Evolutionary conservation across 2,888 invertebrate species (phyloP).

Genomic region (Celastrina argiolus): DNA sequence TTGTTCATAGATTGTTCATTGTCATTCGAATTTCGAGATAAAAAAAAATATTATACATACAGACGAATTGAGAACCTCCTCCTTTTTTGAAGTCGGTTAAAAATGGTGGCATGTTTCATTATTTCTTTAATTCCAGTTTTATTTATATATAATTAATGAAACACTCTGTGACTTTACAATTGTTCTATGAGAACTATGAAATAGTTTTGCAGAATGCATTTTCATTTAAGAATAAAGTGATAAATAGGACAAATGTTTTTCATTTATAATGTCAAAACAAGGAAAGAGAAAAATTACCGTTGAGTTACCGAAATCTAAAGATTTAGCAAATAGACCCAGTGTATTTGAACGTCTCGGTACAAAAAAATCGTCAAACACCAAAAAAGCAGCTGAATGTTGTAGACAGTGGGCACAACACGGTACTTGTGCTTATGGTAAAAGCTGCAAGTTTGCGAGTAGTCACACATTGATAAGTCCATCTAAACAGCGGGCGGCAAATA

Average conservation of each 20-base stretch:
- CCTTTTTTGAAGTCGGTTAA: too few relatives aligned
- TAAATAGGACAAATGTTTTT: slow-evolving; percentile 68
- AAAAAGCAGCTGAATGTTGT: slow-evolving; percentile 82
- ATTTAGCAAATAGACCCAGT: slow-evolving; percentile 83
- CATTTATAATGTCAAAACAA: slow-evolving; percentile 79
- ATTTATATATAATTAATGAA: neutral
- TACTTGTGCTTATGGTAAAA: slow-evolving; percentile 86
- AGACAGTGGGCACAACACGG: slow-evolving; percentile 88
- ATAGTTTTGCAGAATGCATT: slow-evolving; percentile 28
- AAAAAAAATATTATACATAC: too few relatives aligned
- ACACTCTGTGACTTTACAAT: neutral
- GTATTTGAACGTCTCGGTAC: slow-evolving; percentile 90
- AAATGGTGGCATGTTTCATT: neutral
- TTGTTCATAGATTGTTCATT: too few relatives aligned
- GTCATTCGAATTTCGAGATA: too few relatives aligned
- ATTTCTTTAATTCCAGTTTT: neutral
- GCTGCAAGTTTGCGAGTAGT: slow-evolving; percentile 85
- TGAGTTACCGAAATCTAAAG: slow-evolving; percentile 84
- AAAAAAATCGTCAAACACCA: slow-evolving; percentile 79
- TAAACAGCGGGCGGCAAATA: slow-evolving; percentile 83
- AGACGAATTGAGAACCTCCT: too few relatives aligned
- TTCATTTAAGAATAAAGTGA: slow-evolving; percentile 36
- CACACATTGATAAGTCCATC: slow-evolving; percentile 87
- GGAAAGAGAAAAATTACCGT: slow-evolving; percentile 88
- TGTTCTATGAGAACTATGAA: neutral